Base-by-base conservation (phyloP, 2,113 vertebrate genomes). In the Toxostoma redivivum region DNA sequence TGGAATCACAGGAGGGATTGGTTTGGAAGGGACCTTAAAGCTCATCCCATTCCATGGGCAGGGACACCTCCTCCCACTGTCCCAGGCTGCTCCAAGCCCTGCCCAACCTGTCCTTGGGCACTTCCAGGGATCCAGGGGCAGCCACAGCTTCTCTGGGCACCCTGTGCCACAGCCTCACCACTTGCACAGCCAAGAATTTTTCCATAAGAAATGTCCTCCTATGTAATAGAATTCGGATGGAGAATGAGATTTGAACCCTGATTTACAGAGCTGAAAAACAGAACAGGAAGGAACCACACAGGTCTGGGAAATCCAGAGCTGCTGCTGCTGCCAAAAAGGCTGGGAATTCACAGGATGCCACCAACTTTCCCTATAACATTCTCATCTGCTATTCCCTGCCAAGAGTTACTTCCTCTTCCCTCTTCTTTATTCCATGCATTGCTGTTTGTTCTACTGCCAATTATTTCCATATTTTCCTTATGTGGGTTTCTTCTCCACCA, bases 21-120 rank as follows among this genome's bases (percentile, higher is more conserved):
- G 21, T 10, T 14, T 54, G 35, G 35, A 40, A 76, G 4, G 8
- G 6, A 56, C 5, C 14, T 27, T 16, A 69, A 54, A 76, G 1
- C 2, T 4, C n/a, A 27, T 27, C n/a, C 20, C 16, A 6, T 60
- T 6, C 28, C 38, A 38, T 4, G 15, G n/a, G 6, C 30, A 42
- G n/a, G 47, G n/a, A 61, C 45, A 47, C 0, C 2, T 76, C 0
- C 2, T 76, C 0, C 12, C 47, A 42, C 25, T 3, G 0, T 3
- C 47, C 69, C 70, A 69, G 62, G n/a, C 0, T 35, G 54, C 14
- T 76, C 40, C 69, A 20, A 51, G 9, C 11, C 33, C 18, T 1
- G 0, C 28, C 53, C 73, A 54, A 0, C n/a, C 70, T 35, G 40
- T 5, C 35, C 54, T 47, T 23, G 70, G 47, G 1, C 54, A 48